Percentiles rank a stretch among this genome's conserved stretches.
phyloP scores from a whole-genome alignment of 2,113 vertebrate genomes.

The Phalacrocorax aristotelis region DNA sequence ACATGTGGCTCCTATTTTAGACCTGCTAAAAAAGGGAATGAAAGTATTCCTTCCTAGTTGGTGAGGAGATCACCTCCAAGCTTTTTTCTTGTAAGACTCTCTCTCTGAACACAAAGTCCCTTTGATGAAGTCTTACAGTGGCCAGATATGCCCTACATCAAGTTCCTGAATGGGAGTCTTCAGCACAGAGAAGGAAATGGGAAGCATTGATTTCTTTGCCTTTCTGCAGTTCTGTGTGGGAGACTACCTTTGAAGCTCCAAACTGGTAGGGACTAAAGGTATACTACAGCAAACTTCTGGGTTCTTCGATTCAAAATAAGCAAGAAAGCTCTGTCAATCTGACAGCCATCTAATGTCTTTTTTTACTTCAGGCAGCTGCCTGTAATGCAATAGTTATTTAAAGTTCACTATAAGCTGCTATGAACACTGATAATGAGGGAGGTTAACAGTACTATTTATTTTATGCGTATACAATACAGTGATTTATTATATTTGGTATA shows the following conservation, averaged over 20 bases:
- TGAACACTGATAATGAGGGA: neutral
- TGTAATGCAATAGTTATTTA: neutral
- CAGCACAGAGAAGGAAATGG: neutral
- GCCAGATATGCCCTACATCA: neutral
- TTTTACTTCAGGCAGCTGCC: neutral
- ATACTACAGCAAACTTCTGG: neutral
- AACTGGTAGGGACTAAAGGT: neutral
- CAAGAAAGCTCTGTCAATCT: neutral
- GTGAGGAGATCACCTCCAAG: neutral
- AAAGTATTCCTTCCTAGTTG: neutral
- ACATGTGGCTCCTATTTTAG: neutral
- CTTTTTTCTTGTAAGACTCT: neutral
- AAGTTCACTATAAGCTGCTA: neutral
- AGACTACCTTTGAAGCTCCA: neutral
- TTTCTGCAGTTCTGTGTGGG: neutral
- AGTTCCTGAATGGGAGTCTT: neutral
- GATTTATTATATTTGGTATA: neutral
- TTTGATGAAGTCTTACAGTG: conserved; percentile 29
- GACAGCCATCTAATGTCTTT: neutral
- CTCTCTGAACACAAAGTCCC: neutral
- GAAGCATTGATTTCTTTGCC: neutral
- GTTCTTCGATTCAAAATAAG: neutral
- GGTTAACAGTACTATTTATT: neutral
- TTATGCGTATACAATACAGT: neutral
- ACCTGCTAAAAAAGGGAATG: neutral